Conservation (phyloP, 2,113 vertebrate species). For the Sturnira hondurensis region DNA sequence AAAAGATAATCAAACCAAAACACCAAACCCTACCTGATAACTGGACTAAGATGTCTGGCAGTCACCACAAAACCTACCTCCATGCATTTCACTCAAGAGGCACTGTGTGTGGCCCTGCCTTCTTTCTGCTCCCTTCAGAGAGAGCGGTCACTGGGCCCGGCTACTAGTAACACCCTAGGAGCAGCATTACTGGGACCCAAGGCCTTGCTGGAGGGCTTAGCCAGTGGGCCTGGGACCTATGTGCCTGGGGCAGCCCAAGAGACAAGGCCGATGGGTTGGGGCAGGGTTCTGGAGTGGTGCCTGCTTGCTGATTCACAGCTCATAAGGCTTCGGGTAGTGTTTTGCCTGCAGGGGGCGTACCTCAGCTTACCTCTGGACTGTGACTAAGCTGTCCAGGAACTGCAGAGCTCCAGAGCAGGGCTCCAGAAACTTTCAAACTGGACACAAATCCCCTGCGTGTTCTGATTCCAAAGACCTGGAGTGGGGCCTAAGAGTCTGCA, state of each 20-base stretch:
- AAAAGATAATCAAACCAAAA: constrained; percentile 4
- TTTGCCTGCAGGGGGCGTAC: neutral
- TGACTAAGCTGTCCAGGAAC: neutral
- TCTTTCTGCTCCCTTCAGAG: neutral
- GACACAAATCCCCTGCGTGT: neutral
- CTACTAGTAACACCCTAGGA: neutral
- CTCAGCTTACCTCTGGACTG: neutral
- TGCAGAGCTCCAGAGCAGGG: neutral
- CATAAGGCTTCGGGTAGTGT: neutral
- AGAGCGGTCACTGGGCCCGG: neutral
- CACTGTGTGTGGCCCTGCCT: neutral
- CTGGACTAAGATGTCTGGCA: no score
- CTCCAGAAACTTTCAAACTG: neutral
- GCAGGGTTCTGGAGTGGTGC: neutral
- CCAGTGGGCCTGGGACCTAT: neutral
- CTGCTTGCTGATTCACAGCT: no score
- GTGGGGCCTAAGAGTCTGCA: accelerated
- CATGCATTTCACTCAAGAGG: neutral
- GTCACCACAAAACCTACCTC: neutral
- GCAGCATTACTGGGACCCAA: neutral
- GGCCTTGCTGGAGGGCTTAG: neutral
- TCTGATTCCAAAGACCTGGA: neutral
- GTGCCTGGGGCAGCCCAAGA: neutral
- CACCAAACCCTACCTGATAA: neutral
- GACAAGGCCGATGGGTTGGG: neutral